These are phyloP conservation scores for Phorcus lineatus DNA, from an alignment of 2,888 invertebrate species.

Conservation along the genomic window DNA sequence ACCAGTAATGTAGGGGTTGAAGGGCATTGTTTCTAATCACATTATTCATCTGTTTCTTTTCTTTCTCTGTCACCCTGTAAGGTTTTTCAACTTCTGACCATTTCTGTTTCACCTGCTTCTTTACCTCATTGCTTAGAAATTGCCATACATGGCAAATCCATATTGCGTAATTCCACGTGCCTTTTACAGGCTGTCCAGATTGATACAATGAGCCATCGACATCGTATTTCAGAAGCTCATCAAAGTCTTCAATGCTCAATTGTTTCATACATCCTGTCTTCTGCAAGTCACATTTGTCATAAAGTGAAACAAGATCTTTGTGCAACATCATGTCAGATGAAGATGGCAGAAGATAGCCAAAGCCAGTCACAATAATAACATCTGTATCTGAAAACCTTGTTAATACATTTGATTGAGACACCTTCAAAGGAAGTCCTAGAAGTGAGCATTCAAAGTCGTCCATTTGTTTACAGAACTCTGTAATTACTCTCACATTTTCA, in stretches of 20 bases:
- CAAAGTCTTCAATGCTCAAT: neutral
- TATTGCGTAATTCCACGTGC: neutral
- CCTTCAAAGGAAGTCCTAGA: neutral
- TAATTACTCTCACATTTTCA: neutral
- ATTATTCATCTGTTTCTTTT: no score
- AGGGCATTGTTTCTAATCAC: no score
- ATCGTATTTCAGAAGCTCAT: neutral
- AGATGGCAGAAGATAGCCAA: slow-evolving; percentile 9
- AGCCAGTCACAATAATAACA: neutral
- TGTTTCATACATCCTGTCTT: neutral
- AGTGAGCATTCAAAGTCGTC: neutral
- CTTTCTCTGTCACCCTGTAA: no score
- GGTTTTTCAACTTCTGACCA: no score
- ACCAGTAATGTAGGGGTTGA: no score
- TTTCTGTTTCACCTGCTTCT: neutral
- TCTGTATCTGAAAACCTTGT: neutral
- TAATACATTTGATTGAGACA: neutral
- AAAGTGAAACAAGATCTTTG: neutral
- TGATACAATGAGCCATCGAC: no score
- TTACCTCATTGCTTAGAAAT: neutral
- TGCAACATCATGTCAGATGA: slow-evolving; percentile 22
- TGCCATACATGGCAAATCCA: neutral
- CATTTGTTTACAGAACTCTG: neutral
- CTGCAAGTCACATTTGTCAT: neutral
- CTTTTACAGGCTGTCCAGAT: no score